Conservation (phyloP, 2,797 vertebrate genomes). For the Neomorphus geoffroyi region DNA sequence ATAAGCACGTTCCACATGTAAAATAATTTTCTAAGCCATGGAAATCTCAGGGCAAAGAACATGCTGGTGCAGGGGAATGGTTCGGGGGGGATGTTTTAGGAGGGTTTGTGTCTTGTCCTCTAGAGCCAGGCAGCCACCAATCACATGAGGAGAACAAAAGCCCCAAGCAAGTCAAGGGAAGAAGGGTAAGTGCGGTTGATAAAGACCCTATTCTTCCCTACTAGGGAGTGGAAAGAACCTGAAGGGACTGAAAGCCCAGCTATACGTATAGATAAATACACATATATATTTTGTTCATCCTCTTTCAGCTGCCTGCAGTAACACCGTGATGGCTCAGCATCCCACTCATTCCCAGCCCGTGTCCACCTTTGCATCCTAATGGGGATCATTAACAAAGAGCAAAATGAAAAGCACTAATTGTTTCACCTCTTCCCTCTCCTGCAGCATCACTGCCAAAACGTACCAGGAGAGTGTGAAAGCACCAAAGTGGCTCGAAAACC, state of each 20-base stretch:
- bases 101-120: neutral
- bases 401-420: neutral
- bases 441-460: neutral
- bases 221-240: neutral
- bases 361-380: accelerated
- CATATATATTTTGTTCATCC: neutral
- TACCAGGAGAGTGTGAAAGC: neutral
- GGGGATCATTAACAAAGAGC: neutral
- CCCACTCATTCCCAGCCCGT: accelerated
- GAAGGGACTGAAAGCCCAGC: neutral
- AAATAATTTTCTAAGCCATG: accelerated
- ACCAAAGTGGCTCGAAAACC: neutral
- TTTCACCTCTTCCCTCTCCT: neutral
- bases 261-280: accelerated
- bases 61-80: neutral
- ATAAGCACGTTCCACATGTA: accelerated
- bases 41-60: neutral
- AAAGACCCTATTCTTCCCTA: neutral
- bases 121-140: neutral
- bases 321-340: neutral
- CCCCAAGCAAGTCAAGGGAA: neutral
- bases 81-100: neutral
- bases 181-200: neutral
- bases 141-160: neutral
- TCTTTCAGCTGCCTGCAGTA: slow-evolving; percentile 14